Evolutionary conservation across 2,797 vertebrate genomes (phyloP), one percentile per base, ranked within the genome.

Genomic region (Mus spretus): DNA sequence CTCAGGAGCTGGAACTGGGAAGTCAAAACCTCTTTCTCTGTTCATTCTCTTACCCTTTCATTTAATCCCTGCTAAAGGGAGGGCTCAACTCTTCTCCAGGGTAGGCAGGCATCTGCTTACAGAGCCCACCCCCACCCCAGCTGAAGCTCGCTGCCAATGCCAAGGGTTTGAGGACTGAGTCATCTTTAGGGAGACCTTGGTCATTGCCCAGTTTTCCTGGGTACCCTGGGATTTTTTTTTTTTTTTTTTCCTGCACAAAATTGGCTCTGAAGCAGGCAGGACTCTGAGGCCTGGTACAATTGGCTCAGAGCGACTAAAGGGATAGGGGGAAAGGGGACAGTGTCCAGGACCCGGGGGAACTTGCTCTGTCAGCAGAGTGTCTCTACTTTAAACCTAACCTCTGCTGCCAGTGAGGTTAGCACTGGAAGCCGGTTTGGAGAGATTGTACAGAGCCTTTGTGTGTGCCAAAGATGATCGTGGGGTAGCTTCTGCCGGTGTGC

Each of bases 81-180:
- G n/a, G 28, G 19, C 22, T 96, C n/a, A 15, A 9, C 26, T 84
- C 81, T 93, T 92, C 40, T 77, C 59, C 28, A 12, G 31, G 47
- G 11, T n/a, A 9, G 19, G 26, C 57, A n/a, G 31, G 26, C 57
- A 50, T 6, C 50, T 20, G 74, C 59, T 31, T 50, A 77, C 59
- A 80, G 80, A 87, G 57, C 37, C 65, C 61, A 53, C 31, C 50
- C 57, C 90, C 78, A 92, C 67, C n/a, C 75, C 50, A 83, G 82
- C 53, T n/a, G 50, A 77, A n/a, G 31, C 6, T 1, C 3, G 22
- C 28, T 37, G 44, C 74, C 67, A 80, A 22, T 72, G 65, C 80
- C 65, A 96, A 96, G 74, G 74, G 67, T 85, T 57, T 90, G 78
- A 80, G 87, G 67, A 50, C 17, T 31, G 67, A 81, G 31, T 78